These are phyloP conservation scores for Scomber colias DNA, from an alignment of 2,113 vertebrate genomes.

Conservation along the genomic window DNA sequence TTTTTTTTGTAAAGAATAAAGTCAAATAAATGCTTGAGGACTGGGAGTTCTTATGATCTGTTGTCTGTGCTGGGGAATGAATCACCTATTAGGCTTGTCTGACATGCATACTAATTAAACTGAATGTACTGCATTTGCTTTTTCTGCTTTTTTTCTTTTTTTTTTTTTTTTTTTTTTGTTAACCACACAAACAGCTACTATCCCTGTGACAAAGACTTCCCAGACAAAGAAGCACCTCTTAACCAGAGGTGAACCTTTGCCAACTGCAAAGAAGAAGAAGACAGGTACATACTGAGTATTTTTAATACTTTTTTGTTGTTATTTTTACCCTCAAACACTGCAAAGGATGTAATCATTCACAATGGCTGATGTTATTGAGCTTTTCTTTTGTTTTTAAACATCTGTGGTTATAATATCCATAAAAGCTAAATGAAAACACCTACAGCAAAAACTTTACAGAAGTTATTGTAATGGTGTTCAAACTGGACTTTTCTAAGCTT, in stretches of 20 bases:
- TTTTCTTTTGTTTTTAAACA: not conserved
- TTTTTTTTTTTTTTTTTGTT: not conserved
- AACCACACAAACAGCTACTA: slow-evolving; percentile 1
- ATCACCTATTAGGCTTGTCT: not conserved
- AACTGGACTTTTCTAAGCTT: not conserved
- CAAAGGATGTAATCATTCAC: not conserved
- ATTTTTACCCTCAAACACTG: not conserved
- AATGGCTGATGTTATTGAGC: not conserved
- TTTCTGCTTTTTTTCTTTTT: not conserved
- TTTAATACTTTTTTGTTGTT: not conserved
- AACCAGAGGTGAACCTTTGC: slow-evolving; percentile 41
- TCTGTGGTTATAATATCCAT: not conserved
- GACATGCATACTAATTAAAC: not conserved
- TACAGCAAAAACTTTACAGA: too few relatives aligned
- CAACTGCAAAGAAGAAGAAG: slow-evolving; percentile 62
- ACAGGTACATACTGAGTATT: slow-evolving; percentile 50
- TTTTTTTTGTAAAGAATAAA: too few relatives aligned
- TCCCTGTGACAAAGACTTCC: slow-evolving; percentile 15
- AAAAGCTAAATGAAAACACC: not conserved
- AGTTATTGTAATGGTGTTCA: not conserved
- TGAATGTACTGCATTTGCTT: not conserved
- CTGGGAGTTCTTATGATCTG: not conserved
- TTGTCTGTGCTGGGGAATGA: not conserved
- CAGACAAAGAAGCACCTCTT: slow-evolving; percentile 57
- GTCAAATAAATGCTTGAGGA: not conserved